Evolutionary conservation across 2,888 invertebrate species (phyloP).

Genomic region (Tillus elongatus): DNA sequence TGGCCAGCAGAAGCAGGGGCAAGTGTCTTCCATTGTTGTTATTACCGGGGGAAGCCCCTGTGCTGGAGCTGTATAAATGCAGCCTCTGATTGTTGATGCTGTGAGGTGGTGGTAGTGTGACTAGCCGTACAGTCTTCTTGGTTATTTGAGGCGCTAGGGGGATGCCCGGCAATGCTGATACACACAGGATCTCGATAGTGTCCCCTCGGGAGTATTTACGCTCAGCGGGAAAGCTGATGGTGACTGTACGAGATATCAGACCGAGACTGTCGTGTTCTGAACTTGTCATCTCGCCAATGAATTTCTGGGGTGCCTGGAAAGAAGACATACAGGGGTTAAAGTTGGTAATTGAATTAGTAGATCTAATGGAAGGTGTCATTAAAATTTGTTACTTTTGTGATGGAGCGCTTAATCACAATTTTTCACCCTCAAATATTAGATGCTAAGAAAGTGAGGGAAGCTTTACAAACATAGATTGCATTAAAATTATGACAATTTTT

Average conservation of each 20-base stretch:
- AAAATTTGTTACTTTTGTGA: background rate
- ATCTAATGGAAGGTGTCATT: no score
- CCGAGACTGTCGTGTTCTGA: constrained; percentile 28
- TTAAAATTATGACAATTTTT: no score
- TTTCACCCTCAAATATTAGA: no score
- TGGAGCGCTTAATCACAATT: no score
- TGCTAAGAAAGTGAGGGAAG: no score
- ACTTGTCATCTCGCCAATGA: constrained; percentile 29
- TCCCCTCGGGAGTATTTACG: constrained; percentile 28
- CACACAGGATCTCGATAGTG: constrained; percentile 33
- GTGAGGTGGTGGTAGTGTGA: background rate
- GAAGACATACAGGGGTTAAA: no score
- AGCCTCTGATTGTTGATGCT: background rate
- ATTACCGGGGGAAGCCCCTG: no score
- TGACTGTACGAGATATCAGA: constrained; percentile 28
- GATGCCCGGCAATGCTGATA: constrained; percentile 33
- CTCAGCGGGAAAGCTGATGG: constrained; percentile 29
- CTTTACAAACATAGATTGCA: no score
- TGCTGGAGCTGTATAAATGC: no score
- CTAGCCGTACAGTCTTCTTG: background rate
- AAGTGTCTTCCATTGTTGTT: no score
- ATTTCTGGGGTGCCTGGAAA: constrained; percentile 28
- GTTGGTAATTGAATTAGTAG: no score
- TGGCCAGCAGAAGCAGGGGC: no score
- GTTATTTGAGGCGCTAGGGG: constrained; percentile 28